phyloP scores from a whole-genome alignment of 2,113 vertebrate genomes.

The Vulpes vulpes region DNA sequence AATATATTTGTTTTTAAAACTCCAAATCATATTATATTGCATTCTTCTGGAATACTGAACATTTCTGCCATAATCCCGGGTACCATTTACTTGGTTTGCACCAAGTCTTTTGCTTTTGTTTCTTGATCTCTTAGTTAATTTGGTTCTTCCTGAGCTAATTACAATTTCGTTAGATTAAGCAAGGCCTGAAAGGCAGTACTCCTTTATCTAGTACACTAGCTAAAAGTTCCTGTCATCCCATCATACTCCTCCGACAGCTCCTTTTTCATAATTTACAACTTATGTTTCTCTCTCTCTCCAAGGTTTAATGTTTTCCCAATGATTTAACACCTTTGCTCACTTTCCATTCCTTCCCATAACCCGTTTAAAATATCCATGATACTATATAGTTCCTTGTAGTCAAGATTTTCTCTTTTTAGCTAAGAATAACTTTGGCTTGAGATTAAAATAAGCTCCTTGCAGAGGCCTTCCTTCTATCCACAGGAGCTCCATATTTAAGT shows the following conservation, averaged over 20 bases:
- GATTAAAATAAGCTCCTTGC: slow-evolving; percentile 54
- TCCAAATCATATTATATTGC: neutral
- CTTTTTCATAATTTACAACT: neutral
- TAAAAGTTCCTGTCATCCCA: neutral
- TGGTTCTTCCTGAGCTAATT: neutral
- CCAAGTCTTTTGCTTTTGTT: neutral
- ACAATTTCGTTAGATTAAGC: neutral
- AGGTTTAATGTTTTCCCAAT: neutral
- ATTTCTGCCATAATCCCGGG: no score
- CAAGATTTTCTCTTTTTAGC: slow-evolving; percentile 74
- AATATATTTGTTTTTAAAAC: neutral
- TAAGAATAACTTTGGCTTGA: slow-evolving; percentile 71
- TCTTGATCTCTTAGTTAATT: neutral
- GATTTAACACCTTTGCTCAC: neutral
- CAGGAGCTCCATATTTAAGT: neutral
- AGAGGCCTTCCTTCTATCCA: neutral
- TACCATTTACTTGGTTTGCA: neutral
- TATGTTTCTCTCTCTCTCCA: neutral
- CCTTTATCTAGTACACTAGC: neutral
- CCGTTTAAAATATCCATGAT: slow-evolving; percentile 68
- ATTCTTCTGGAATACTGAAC: neutral
- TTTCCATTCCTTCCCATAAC: slow-evolving; percentile 70
- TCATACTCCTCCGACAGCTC: neutral
- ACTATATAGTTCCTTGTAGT: neutral
- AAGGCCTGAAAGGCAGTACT: neutral